Evolutionary conservation across 1,140 invertebrate genomes (phyloP).

Genomic region (Drosophila triauraria): DNA sequence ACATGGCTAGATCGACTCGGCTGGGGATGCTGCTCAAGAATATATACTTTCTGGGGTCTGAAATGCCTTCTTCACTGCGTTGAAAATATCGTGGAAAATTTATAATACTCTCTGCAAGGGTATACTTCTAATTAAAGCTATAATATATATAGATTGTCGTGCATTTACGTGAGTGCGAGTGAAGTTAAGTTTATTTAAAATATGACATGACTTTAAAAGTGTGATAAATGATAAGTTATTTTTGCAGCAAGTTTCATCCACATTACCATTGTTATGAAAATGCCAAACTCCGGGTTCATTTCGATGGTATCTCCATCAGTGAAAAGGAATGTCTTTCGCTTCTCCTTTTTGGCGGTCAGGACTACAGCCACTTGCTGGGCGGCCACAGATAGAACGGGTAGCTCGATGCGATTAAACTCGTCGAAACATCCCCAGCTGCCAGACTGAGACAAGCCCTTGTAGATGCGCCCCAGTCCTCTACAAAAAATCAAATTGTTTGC

Average conservation of each 20-base stretch:
- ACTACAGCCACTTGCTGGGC: conserved; percentile 99
- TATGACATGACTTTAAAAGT: neutral
- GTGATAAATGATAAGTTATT: neutral
- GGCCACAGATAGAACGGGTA: conserved; percentile 97
- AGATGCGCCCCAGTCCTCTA: conserved; percentile 95
- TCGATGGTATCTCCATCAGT: conserved; percentile 97
- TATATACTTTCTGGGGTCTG: too few relatives aligned
- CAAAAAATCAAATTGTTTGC: conserved; percentile 1
- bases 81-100: too few relatives aligned
- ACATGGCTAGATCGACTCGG: too few relatives aligned
- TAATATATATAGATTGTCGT: too few relatives aligned
- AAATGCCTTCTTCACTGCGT: too few relatives aligned
- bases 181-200: conserved; percentile 11
- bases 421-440: conserved; percentile 94
- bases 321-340: conserved; percentile 95
- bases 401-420: conserved; percentile 98
- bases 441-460: conserved; percentile 96
- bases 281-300: conserved; percentile 98
- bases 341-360: conserved; percentile 95
- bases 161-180: conserved; percentile 5
- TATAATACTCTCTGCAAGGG: too few relatives aligned
- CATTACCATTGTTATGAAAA: conserved; percentile 97
- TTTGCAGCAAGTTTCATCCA: neutral
- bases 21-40: too few relatives aligned
- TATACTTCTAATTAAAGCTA: too few relatives aligned